Base-by-base conservation (phyloP, 2,113 vertebrate genomes). In the Hassar affinis region DNA sequence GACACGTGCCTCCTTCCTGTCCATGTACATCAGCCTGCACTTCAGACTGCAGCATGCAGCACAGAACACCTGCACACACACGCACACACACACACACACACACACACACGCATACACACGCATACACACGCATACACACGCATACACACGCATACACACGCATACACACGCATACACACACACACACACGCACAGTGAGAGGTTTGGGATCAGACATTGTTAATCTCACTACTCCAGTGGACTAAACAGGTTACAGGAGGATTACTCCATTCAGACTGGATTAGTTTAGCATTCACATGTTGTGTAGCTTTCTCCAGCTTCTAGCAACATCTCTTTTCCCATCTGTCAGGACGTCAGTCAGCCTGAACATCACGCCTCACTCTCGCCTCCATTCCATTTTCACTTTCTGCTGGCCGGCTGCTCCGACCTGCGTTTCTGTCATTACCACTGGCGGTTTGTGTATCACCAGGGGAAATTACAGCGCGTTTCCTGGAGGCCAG, bases 1-100 rank as follows among this genome's bases (percentile, higher is more conserved):
- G 68, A 99, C 98, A 33, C 98, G 92, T 6, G 97, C 98, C 89
- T 99, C 98, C 87, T 98, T 99, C 81, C 95, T 93, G 88, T 99
- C 98, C 98, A 99, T 98, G 91, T 99, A 98, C 52, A 93, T 87
- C 84, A 99, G 93, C 80, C 95, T 95, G 92, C 96, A 97, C 91
- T 97, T 99, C 86, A 98, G 92, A 90, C 96, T 97, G 89, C 98
- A 99, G 92, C 98, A 99, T 0, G 96, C 89, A 0, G 97, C 97
- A 87, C 98, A 99, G 52, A 99, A 99, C 76, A 99, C 98, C 98
- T 99, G 27, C 9, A 75, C 83, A 61, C 45, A 80, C 77, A 82
- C 78, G 77, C 71, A 79, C 68, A 91, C 77, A 87, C 2, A 86
- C 72, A 59, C 49, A 35, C 18, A 85, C 2, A 79, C 12, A 81